Percentiles rank a stretch among this genome's conserved stretches.
These are phyloP conservation scores for Isotomurus palustris DNA, from an alignment of 2,888 invertebrate species.

Conservation along the genomic window DNA sequence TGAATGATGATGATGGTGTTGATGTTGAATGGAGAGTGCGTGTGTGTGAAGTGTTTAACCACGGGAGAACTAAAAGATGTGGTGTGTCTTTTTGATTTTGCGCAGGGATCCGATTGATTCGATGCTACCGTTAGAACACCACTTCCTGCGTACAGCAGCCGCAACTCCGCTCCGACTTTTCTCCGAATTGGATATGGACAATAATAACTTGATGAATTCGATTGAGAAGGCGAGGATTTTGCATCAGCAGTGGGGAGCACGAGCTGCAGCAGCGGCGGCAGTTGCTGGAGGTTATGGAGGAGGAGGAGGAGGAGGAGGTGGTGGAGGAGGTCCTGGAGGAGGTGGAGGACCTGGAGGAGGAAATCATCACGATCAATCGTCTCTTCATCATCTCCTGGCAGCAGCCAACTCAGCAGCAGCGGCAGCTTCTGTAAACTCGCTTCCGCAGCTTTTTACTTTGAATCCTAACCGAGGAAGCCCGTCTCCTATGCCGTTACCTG, in stretches of 20 bases:
- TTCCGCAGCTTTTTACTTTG: constrained; percentile 48
- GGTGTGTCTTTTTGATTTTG: background rate
- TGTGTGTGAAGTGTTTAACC: no score
- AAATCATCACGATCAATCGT: constrained; percentile 19
- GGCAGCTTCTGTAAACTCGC: constrained; percentile 46
- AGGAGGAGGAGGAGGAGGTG: constrained; percentile 13
- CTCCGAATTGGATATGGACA: constrained; percentile 58
- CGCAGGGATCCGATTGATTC: constrained; percentile 69
- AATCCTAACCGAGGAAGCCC: constrained; percentile 46
- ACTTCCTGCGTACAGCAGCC: constrained; percentile 59
- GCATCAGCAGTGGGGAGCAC: constrained; percentile 46
- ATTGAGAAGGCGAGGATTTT: constrained; percentile 52
- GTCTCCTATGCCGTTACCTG: constrained; percentile 48
- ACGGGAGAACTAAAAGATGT: no score
- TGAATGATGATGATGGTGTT: no score
- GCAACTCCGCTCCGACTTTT: constrained; percentile 55
- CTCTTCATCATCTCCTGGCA: constrained; percentile 41
- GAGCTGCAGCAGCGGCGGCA: constrained; percentile 32
- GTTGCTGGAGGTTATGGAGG: constrained; percentile 18
- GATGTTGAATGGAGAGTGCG: no score
- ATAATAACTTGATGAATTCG: constrained; percentile 57
- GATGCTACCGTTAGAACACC: constrained; percentile 69
- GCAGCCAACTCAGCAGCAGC: constrained; percentile 43
- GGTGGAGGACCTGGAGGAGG: constrained; percentile 23
- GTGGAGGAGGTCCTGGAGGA: constrained; percentile 18